Base-by-base conservation (phyloP, 2,113 vertebrate species). In the Rhinoderma darwinii region DNA sequence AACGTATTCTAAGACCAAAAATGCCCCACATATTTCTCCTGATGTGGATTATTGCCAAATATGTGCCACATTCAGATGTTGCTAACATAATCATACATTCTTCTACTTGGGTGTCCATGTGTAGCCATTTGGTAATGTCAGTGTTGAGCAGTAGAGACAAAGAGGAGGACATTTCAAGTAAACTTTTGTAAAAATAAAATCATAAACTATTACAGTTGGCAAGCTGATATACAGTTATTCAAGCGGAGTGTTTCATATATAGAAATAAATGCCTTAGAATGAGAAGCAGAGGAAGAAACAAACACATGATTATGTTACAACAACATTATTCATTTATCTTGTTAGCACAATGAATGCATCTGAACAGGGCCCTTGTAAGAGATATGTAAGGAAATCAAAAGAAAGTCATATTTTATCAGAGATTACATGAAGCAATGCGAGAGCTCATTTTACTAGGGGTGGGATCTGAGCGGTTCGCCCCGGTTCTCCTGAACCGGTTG, bases 381-480 rank as follows among this genome's bases (percentile, higher is more conserved):
- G 47, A 27, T 10, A 82, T 88, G 4, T 44, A 47, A 70, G 10
- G 44, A 51, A 88, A 75, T 83, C 89, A 78, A 63, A 87, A 27
- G 6, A 89, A 80, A 41, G 84, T 10, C 75, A 41, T 84, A 50
- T 47, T 83, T 79, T 81, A 83, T 1, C 84, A 35, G 3, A 85
- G 47, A 84, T 80, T 3, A 4, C 70, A 5, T 32, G 18, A 17
- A 86, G 72, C 35, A 86, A 70, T 43, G 2, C 12, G 87, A 84
- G 22, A 41, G 22, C 88, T 72, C 14, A 77, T 70, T 88, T 88
- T 27, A 73, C 39, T 78, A 37, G n/a, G n/a, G n/a, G n/a, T n/a
- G n/a, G n/a, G n/a, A n/a, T n/a, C n/a, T n/a, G n/a, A n/a, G n/a
- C n/a, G n/a, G n/a, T n/a, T n/a, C n/a, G n/a, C n/a, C n/a, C n/a